These are phyloP conservation scores for Nomada flava DNA, from an alignment of 2,888 invertebrate genomes.

Conservation along the genomic window DNA sequence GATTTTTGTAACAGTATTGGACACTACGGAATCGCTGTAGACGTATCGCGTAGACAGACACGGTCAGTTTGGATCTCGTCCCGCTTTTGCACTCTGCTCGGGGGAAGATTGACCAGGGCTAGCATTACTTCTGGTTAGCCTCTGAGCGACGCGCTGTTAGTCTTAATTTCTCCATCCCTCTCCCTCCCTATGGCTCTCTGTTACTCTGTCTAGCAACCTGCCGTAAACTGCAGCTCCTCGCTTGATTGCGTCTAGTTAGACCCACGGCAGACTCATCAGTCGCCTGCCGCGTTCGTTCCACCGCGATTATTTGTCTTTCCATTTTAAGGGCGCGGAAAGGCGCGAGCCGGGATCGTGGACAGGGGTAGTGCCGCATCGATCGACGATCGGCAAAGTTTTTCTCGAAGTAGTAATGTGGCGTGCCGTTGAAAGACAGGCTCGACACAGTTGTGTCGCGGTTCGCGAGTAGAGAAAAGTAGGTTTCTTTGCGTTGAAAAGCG, in stretches of 20 bases:
- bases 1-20: not conserved
- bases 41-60: slow-evolving; percentile 16
- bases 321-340: slow-evolving; percentile 77
- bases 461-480: not conserved
- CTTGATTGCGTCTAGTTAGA: slow-evolving; percentile 84
- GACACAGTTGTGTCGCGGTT: not conserved
- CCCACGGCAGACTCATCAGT: slow-evolving; percentile 81
- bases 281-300: slow-evolving; percentile 76
- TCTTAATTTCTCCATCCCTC: slow-evolving; percentile 81
- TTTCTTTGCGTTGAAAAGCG: slow-evolving; percentile 25
- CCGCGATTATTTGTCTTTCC: slow-evolving; percentile 81
- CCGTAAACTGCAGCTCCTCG: slow-evolving; percentile 79
- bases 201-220: slow-evolving; percentile 71
- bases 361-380: slow-evolving; percentile 31
- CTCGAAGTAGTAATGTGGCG: not conserved
- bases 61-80: slow-evolving; percentile 34
- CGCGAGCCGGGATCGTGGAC: slow-evolving; percentile 46
- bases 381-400: not conserved
- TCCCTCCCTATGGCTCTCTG: slow-evolving; percentile 70
- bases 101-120: slow-evolving; percentile 82
- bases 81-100: slow-evolving; percentile 74
- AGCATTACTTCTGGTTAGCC: slow-evolving; percentile 84
- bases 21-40: not conserved
- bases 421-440: not conserved
- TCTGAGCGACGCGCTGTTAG: slow-evolving; percentile 82